phyloP scores from a whole-genome alignment of 2,888 invertebrate species.

The Sarcophaga variegata region DNA sequence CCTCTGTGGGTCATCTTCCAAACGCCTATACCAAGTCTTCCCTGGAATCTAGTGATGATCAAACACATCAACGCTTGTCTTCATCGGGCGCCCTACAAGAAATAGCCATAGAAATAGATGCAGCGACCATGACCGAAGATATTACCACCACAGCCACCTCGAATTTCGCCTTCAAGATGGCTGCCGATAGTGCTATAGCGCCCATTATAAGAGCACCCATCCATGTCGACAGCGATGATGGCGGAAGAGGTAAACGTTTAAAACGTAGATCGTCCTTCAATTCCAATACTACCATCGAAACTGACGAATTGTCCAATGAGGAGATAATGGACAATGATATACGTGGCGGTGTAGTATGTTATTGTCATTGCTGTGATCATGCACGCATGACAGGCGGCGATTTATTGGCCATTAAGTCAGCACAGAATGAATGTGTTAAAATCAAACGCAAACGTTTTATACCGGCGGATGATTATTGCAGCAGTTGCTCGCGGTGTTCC shows the following conservation, averaged over 20 bases:
- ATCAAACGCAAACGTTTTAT: conserved; percentile 79
- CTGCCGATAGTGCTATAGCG: conserved; percentile 70
- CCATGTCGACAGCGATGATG: conserved; percentile 70
- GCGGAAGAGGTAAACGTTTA: conserved; percentile 40
- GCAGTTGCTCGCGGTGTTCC: conserved; percentile 77
- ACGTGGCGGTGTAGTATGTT: conserved; percentile 4
- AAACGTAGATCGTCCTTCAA: conserved; percentile 73
- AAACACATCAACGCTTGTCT: conserved; percentile 58
- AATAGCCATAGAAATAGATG: conserved; percentile 80
- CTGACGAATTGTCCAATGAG: conserved; percentile 76
- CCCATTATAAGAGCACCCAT: conserved; percentile 76
- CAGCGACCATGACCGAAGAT: conserved; percentile 79
- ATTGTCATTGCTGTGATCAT: conserved; percentile 58
- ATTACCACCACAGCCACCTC: conserved; percentile 78
- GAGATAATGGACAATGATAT: conserved; percentile 74
- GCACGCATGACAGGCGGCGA: not conserved
- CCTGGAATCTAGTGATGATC: conserved; percentile 77
- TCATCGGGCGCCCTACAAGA: conserved; percentile 70
- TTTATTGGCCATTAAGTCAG: conserved; percentile 20
- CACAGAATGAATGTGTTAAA: conserved; percentile 77
- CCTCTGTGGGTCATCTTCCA: conserved; percentile 71
- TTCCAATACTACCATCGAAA: conserved; percentile 77
- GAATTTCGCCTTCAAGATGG: conserved; percentile 77
- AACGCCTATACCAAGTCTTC: conserved; percentile 76
- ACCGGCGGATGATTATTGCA: conserved; percentile 57